Conservation (phyloP, 2,888 invertebrate species). For the Plusia festucae region DNA sequence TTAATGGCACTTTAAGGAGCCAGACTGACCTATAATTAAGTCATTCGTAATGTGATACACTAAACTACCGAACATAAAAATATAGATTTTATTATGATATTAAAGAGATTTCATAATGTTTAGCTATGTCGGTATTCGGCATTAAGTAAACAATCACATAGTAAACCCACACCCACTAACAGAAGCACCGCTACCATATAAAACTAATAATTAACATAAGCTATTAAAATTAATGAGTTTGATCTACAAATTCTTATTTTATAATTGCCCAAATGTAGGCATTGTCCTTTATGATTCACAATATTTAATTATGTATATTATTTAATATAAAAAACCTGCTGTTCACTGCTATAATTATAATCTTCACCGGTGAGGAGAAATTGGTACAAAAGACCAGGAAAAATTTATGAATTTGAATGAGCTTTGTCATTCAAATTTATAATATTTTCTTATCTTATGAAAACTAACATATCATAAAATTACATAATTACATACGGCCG, state of each 20-base stretch:
- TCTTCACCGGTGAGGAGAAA: neutral
- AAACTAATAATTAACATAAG: slow-evolving; percentile 51
- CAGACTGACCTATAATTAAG: neutral
- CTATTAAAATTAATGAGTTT: slow-evolving; percentile 47
- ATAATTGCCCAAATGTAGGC: slow-evolving; percentile 44
- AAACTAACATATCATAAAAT: too few relatives aligned
- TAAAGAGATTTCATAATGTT: neutral
- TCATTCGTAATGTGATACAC: neutral
- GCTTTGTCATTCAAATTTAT: too few relatives aligned
- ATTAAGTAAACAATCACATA: slow-evolving; percentile 12
- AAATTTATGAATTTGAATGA: too few relatives aligned
- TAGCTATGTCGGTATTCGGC: neutral
- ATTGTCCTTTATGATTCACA: slow-evolving; percentile 43
- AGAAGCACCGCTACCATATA: slow-evolving; percentile 32
- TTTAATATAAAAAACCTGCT: slow-evolving; percentile 32
- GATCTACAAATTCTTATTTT: slow-evolving; percentile 42
- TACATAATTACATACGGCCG: too few relatives aligned
- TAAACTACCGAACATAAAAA: neutral
- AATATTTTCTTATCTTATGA: neutral
- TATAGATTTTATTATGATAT: neutral
- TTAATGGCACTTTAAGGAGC: neutral
- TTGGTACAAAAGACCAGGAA: neutral
- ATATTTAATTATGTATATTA: slow-evolving; percentile 30
- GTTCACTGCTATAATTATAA: neutral
- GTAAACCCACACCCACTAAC: slow-evolving; percentile 34